Base-by-base conservation (phyloP, 2,888 invertebrate genomes). In the Polydrusus tereticollis region DNA sequence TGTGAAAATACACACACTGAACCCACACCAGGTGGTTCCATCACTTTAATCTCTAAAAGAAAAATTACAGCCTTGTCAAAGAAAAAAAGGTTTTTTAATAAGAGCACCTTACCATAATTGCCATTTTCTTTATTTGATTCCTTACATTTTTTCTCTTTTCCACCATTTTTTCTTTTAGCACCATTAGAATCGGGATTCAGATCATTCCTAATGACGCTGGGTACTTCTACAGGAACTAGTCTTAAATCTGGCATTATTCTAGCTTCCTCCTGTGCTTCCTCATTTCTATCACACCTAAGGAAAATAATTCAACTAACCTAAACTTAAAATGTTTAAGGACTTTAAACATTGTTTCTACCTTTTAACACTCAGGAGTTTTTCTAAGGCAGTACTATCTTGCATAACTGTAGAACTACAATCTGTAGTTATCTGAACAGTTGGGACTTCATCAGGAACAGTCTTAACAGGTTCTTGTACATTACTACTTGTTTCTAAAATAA, bases 1-100 rank as follows among this genome's bases (percentile, higher is more conserved):
- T 80, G 78, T 55, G 78, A 75, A 55, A 80, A 76, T 6, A 73
- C 70, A 66, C 80, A 80, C 10, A 69, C 38, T 12, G 63, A 68
- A 2, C 72, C 73, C 12, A 50, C 16, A 36, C 10, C n/a, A 4
- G 78, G 79, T 2, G 66, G 8, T 16, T 45, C 16, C 60, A 66
- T 73, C 5, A 41, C 55, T 45, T 59, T 43, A 8, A 78, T 62
- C 60, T 76, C 77, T 78, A 41, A 36, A 75, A 73, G n/a, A 47
- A 10, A 18, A n/a, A n/a, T n/a, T n/a, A 20, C 12, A 45, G 4
- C 14, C 14, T 29, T 29, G 7, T 29, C 29, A 29, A n/a, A n/a
- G n/a, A n/a, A n/a, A n/a, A n/a, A n/a, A n/a, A n/a, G n/a, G n/a
- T n/a, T n/a, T n/a, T n/a, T n/a, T n/a, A n/a, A 38, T 12, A 38